Conservation (phyloP, 2,888 invertebrate species). For the Napeogenes sylphis region DNA sequence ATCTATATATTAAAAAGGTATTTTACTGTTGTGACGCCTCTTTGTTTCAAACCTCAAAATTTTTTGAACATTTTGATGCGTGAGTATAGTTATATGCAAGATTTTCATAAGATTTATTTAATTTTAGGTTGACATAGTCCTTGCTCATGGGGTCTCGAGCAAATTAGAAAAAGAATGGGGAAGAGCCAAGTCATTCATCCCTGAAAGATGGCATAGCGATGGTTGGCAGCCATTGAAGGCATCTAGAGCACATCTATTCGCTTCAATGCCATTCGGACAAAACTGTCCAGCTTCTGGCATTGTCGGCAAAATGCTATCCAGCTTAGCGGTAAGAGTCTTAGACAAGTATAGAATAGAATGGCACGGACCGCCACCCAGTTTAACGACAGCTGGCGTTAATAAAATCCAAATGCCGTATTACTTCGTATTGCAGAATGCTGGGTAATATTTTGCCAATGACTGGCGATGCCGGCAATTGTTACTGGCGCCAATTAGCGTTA, state of each 20-base stretch:
- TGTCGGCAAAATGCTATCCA: conserved; percentile 52
- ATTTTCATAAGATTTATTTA: conserved; percentile 4
- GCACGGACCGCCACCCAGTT: conserved; percentile 60
- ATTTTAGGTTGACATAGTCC: conserved; percentile 64
- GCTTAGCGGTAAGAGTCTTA: conserved; percentile 50
- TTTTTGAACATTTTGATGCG: too few relatives aligned
- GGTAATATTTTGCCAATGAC: conserved; percentile 8
- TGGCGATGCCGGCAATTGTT: not conserved
- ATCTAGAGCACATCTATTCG: conserved; percentile 54
- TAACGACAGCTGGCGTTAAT: conserved; percentile 57
- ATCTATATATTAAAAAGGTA: too few relatives aligned
- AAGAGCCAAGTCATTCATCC: conserved; percentile 60
- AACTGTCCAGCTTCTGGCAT: conserved; percentile 58
- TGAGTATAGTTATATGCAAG: too few relatives aligned
- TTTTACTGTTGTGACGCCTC: too few relatives aligned
- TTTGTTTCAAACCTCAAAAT: too few relatives aligned
- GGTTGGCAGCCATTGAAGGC: conserved; percentile 58
- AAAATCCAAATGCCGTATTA: conserved; percentile 62
- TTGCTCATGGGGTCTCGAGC: conserved; percentile 64
- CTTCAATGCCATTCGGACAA: conserved; percentile 63
- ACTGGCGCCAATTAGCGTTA: not conserved
- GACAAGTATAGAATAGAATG: conserved; percentile 67
- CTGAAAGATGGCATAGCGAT: conserved; percentile 64
- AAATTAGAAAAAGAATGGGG: conserved; percentile 64
- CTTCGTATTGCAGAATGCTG: conserved; percentile 65